Evolutionary conservation across 2,888 invertebrate species (phyloP).

Genomic region (Drosophila mayaguana): DNA sequence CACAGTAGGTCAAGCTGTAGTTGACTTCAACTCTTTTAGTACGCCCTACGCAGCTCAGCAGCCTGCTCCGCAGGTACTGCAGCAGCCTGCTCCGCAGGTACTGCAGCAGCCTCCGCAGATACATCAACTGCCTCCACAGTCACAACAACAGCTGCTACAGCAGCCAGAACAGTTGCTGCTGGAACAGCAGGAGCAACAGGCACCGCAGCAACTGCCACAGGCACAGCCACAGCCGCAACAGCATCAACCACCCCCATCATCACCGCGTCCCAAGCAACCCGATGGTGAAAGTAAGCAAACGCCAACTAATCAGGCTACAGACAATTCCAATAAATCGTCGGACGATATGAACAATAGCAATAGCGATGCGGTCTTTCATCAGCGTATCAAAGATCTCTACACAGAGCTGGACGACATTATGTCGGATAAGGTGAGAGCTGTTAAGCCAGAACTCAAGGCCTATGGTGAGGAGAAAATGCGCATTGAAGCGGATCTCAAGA

Average conservation of each 20-base stretch:
- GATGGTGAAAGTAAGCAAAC: conserved; percentile 25
- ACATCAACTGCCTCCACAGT: background rate
- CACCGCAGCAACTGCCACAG: background rate
- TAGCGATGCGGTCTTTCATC: conserved; percentile 72
- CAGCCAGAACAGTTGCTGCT: background rate
- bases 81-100: background rate
- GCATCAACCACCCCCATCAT: background rate
- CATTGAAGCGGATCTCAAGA: conserved; percentile 89
- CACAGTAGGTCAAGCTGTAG: background rate
- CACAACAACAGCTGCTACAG: background rate
- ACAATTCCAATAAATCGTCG: conserved; percentile 23
- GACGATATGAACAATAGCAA: conserved; percentile 55
- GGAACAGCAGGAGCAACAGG: too few species aligned
- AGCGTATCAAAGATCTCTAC: conserved; percentile 73
- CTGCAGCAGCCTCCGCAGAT: background rate
- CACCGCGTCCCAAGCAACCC: conserved; percentile 9
- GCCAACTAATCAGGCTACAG: conserved; percentile 11
- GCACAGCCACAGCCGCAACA: background rate
- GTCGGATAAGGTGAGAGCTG: conserved; percentile 85
- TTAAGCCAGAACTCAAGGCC: conserved; percentile 87
- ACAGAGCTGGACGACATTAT: conserved; percentile 68
- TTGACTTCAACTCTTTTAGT: background rate
- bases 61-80: background rate
- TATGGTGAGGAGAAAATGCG: conserved; percentile 89
- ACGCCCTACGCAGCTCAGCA: conserved; percentile 12